Conservation (phyloP, 2,888 invertebrate genomes). For the Patella caerulea region DNA sequence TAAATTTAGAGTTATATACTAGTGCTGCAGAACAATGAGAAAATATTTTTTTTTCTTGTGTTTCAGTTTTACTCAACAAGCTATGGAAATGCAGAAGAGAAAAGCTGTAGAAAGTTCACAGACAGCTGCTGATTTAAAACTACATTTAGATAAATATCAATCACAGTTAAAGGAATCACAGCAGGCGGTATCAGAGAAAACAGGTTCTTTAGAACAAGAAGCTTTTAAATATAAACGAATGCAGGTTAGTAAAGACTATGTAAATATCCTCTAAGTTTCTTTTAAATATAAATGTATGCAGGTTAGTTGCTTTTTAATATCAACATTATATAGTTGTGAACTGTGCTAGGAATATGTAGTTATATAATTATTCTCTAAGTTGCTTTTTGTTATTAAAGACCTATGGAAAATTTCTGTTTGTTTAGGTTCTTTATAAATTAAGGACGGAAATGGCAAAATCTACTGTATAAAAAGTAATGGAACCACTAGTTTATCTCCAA, state of each 20-base stretch:
- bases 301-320: not conserved
- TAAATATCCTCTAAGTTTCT: not conserved
- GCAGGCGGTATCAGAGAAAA: slow-evolving; percentile 96
- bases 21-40: too few species aligned
- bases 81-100: slow-evolving; percentile 97
- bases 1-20: too few species aligned
- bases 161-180: slow-evolving; percentile 98
- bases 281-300: not conserved
- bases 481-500: too few species aligned
- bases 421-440: too few species aligned
- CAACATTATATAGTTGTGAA: too few species aligned
- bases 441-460: too few species aligned
- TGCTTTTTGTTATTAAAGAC: not conserved
- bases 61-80: slow-evolving; percentile 86
- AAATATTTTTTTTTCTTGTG: too few species aligned
- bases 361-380: not conserved
- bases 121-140: slow-evolving; percentile 94
- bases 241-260: slow-evolving; percentile 64
- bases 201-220: slow-evolving; percentile 94
- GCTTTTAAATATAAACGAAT: slow-evolving; percentile 96
- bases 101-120: slow-evolving; percentile 98
- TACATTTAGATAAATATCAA: slow-evolving; percentile 97
- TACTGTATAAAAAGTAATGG: too few species aligned
- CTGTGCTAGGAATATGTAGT: not conserved
- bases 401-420: not conserved